Percentiles rank a stretch among this genome's conserved stretches.
These are phyloP conservation scores for Agriopis leucophaearia DNA, from an alignment of 2,888 invertebrate genomes.

Conservation along the genomic window DNA sequence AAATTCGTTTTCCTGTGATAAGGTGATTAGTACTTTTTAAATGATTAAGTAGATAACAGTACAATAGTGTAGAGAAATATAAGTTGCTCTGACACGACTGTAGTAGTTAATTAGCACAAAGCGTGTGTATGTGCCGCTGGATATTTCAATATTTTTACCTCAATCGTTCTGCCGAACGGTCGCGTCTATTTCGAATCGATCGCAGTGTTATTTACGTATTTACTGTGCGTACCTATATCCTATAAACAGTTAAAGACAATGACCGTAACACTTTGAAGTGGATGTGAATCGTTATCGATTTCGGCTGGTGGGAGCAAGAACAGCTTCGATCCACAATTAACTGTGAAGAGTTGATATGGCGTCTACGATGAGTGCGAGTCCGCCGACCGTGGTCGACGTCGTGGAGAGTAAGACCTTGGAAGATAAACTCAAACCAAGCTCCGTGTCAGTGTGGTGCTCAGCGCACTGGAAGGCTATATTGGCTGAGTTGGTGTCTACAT, in stretches of 20 bases:
- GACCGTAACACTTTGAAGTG: constrained; percentile 42
- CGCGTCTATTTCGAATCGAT: constrained; percentile 48
- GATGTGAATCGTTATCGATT: constrained; percentile 38
- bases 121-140: constrained; percentile 19
- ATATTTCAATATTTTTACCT: constrained; percentile 58
- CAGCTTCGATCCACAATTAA: constrained; percentile 12
- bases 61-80: background rate
- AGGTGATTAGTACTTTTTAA: background rate
- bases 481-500: constrained; percentile 90
- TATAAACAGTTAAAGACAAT: constrained; percentile 38
- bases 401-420: constrained; percentile 51
- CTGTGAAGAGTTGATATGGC: background rate
- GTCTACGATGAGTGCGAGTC: constrained; percentile 45
- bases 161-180: constrained; percentile 51
- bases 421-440: constrained; percentile 35
- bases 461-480: constrained; percentile 66
- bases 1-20: background rate
- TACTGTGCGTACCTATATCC: constrained; percentile 6
- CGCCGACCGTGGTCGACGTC: constrained; percentile 54
- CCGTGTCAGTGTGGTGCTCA: constrained; percentile 55
- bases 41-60: constrained; percentile 6
- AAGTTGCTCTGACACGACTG: constrained; percentile 3
- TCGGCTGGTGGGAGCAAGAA: background rate
- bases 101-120: background rate
- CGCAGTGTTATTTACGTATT: constrained; percentile 30